Evolutionary conservation across 2,113 vertebrate species (phyloP), one percentile per base, ranked within the genome.

Genomic region (Tiliqua scincoides): DNA sequence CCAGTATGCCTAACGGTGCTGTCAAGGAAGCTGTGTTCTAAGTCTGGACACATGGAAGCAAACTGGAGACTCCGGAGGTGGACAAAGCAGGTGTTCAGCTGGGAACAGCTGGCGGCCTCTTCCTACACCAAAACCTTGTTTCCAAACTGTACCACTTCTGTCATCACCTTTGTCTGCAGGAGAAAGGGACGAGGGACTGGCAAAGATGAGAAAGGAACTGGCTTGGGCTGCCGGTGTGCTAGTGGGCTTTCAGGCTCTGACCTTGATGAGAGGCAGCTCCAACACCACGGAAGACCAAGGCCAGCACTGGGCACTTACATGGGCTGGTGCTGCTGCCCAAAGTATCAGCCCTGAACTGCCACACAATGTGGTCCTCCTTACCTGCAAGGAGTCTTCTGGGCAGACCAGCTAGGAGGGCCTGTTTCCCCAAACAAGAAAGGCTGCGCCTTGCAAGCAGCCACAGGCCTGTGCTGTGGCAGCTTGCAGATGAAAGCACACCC

Each of bases 1-100:
- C 1, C 1, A 65, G 83, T 48, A 57, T 71, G 0, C 15, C 10
- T 1, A 3, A 1, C 35, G 61, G 1, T 14, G 3, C 0, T 0
- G 37, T 17, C 27, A 6, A 4, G 21, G 17, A 0, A 0, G 3
- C 12, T 37, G 62, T 17, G 35, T 25, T 1, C 63, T 4, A 21
- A 15, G 61, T 32, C n/a, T 32, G 70, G 54, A 35, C 15, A 23
- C 5, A 15, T 3, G 12, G 14, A 35, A 54, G 43, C 43, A 20
- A 17, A n/a, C n/a, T 17, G 20, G n/a, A 37, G 3, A 62, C 11
- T 25, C 5, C 7, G 32, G 10, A 54, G 12, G 76, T 25, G 76
- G 78, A 8, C 21, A 27, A 62, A 30, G 2, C 20, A 57, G n/a
- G 65, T 48, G 43, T 8, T 30, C 32, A 68, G 14, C 21, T 61